phyloP scores from a whole-genome alignment of 2,113 vertebrate genomes.

The Hippocampus guttulatus region DNA sequence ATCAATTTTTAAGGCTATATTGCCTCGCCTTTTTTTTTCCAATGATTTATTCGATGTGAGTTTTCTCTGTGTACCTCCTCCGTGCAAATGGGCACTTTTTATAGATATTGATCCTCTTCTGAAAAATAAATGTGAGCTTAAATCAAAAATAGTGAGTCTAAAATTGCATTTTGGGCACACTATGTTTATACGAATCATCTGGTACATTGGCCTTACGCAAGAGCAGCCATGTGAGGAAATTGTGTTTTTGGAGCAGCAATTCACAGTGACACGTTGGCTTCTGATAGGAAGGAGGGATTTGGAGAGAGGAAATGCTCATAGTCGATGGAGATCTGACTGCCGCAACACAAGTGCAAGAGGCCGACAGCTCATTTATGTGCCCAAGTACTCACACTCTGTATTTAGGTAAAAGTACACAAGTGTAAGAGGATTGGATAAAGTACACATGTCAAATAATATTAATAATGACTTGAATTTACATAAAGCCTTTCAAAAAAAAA shows the following conservation, averaged over 20 bases:
- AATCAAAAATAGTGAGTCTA: conserved; percentile 22
- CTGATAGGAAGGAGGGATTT: conserved; percentile 48
- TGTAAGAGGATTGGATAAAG: too few species aligned
- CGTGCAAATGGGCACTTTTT: conserved; percentile 23
- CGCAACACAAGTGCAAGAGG: conserved; percentile 30
- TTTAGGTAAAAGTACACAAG: background rate
- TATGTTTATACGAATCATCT: conserved; percentile 4
- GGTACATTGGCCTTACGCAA: conserved; percentile 5
- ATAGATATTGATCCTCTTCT: conserved; percentile 36
- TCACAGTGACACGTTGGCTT: conserved; percentile 53
- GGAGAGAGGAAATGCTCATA: conserved; percentile 35
- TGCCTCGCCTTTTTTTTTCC: conserved; percentile 17
- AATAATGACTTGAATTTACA: too few species aligned
- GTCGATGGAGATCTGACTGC: conserved; percentile 44
- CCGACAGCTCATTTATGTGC: conserved; percentile 46
- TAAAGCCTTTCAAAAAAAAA: too few species aligned
- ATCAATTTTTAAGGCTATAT: background rate
- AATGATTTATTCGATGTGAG: conserved; percentile 5
- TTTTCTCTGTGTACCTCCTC: conserved; percentile 16
- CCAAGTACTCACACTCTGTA: conserved; percentile 12
- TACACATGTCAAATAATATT: too few species aligned
- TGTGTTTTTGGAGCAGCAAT: conserved; percentile 56
- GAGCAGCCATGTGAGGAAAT: conserved; percentile 59
- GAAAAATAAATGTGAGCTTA: conserved; percentile 15
- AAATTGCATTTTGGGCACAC: background rate